Base-by-base conservation (phyloP, 1,140 invertebrate species). In the Planococcus citri region DNA sequence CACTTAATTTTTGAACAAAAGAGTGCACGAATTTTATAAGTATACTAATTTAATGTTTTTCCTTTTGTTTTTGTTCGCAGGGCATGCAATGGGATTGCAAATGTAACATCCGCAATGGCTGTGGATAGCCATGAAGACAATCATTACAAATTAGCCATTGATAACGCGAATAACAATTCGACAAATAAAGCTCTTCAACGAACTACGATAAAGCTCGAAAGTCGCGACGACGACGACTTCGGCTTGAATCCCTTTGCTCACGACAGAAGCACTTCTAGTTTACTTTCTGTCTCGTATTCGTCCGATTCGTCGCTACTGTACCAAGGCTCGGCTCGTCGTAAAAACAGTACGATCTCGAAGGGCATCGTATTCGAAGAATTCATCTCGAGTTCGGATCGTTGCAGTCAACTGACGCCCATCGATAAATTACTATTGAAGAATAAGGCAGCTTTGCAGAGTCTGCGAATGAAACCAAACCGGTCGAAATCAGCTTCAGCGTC, bases 51-150 rank as follows among this genome's bases (percentile, higher is more conserved):
- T 25, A 6, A 9, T 64, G 25, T 64, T 6, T 24, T n/a, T n/a
- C n/a, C n/a, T n/a, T n/a, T n/a, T n/a, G n/a, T n/a, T n/a, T 64
- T 20, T 64, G 21, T 6, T 64, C 24, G 22, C 60, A 64, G 60
- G 25, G 60, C 60, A 64, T 64, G 60, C 60, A 25, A 64, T 64
- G 60, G 60, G 17, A 64, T 24, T 24, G 10, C 22, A 2, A 64
- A 64, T 64, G 60, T 64, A 27, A 64, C 25, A 64, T 64, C 60
- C 60, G 25, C 24, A 27, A 64, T 64, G 25, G 60, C 60, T 64
- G 25, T 64, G 60, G 60, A 64, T 64, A 64, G 60, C 60, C 60
- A 64, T 64, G 60, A 22, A 9, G 60, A 64, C 60, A 64, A 64
- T 64, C 60, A 64, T 24, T 64, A 64, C 25, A 17, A 22, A 27